Percentiles rank a stretch among this genome's conserved stretches.
Evolutionary conservation across 1,140 invertebrate species (phyloP).

Genomic region (Drosophila novamexicana): DNA sequence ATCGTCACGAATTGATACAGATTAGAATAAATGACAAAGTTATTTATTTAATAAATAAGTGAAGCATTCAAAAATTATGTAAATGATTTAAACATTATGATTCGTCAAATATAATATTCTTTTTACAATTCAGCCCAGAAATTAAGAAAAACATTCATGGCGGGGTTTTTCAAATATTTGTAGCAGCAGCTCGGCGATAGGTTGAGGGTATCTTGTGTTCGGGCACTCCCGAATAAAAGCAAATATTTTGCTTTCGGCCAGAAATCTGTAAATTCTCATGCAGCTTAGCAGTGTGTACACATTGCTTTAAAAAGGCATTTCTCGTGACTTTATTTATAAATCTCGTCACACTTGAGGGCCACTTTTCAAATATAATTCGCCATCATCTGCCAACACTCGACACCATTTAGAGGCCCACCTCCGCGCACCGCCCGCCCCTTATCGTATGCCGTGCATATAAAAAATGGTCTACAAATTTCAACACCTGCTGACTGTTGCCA

Average conservation of each 20-base stretch:
- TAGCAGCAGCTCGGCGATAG: no score
- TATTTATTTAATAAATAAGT: neutral
- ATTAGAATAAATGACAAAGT: neutral
- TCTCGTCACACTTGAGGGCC: conserved; percentile 31
- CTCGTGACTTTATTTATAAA: conserved; percentile 19
- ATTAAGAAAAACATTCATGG: no score
- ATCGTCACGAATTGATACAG: neutral
- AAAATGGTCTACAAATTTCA: conserved; percentile 47
- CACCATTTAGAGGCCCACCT: conserved; percentile 27
- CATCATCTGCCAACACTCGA: conserved; percentile 41
- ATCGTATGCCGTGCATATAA: conserved; percentile 8
- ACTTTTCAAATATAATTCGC: conserved; percentile 43
- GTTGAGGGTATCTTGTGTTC: no score
- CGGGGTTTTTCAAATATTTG: no score
- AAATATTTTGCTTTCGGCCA: neutral
- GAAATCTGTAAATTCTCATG: neutral
- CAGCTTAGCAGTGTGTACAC: conserved; percentile 1
- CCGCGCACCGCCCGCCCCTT: neutral
- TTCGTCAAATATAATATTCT: no score
- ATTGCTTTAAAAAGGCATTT: neutral
- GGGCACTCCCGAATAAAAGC: neutral
- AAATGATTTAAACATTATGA: no score
- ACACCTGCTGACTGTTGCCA: conserved; percentile 40
- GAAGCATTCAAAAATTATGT: no score
- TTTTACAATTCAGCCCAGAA: no score